Evolutionary conservation across 1,140 invertebrate genomes (phyloP).

Genomic region (Trypoxylus dichotomus): DNA sequence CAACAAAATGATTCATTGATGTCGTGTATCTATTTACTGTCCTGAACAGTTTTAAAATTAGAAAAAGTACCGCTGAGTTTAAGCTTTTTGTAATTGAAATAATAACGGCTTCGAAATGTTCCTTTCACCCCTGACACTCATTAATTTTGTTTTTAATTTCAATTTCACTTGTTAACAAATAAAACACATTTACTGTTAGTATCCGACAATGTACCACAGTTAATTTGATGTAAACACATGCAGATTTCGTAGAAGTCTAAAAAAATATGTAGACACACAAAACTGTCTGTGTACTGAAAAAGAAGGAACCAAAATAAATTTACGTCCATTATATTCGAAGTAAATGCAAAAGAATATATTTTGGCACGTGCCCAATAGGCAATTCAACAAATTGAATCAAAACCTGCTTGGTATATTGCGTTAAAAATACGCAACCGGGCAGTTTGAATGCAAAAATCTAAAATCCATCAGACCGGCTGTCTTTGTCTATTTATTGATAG

Average conservation of each 20-base stretch:
- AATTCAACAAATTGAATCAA: constrained; percentile 24
- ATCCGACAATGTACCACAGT: neutral
- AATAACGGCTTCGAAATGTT: too few species aligned
- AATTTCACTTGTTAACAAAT: neutral
- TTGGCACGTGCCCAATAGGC: neutral
- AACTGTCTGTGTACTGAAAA: neutral
- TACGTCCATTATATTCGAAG: constrained; percentile 5
- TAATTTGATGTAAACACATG: neutral
- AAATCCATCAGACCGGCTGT: neutral
- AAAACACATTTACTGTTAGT: neutral
- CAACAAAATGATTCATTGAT: too few species aligned
- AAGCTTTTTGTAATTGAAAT: too few species aligned
- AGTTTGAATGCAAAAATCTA: neutral
- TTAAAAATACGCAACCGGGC: constrained; percentile 8
- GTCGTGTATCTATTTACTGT: too few species aligned
- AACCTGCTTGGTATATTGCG: neutral
- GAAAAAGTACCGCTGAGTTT: too few species aligned
- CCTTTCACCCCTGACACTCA: too few species aligned
- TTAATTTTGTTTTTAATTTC: too few species aligned
- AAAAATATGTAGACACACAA: neutral
- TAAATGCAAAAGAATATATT: constrained; percentile 20
- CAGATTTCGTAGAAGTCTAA: neutral
- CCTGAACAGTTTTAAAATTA: too few species aligned
- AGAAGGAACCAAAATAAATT: neutral
- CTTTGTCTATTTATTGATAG: constrained; percentile 8